A percentile compares a stretch with the other conserved stretches of the same genome.
Evolutionary conservation across 2,888 invertebrate genomes (phyloP).

Genomic region (Tricholauxania praeusta): DNA sequence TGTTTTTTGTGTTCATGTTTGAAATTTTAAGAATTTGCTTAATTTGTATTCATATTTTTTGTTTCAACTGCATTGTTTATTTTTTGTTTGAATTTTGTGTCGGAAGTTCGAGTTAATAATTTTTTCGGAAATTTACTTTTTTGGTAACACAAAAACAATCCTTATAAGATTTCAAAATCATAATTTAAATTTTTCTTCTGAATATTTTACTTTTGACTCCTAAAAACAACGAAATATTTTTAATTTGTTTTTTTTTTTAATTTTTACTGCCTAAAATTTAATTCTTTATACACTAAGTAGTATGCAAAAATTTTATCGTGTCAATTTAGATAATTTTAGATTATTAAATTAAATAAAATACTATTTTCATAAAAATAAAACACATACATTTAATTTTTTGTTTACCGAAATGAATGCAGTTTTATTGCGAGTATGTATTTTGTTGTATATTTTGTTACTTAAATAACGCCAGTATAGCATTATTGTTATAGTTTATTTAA

Average conservation of each 20-base stretch:
- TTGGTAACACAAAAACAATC: constrained; percentile 53
- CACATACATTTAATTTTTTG: constrained; percentile 30
- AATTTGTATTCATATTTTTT: constrained; percentile 40
- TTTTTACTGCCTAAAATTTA: constrained; percentile 47
- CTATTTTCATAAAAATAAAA: not conserved
- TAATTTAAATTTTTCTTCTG: constrained; percentile 45
- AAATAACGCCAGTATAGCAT: not conserved
- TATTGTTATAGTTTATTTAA: not conserved
- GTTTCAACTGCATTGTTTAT: constrained; percentile 44
- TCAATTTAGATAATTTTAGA: constrained; percentile 22
- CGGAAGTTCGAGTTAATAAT: constrained; percentile 22
- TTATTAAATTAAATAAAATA: constrained; percentile 14
- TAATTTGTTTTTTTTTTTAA: constrained; percentile 39
- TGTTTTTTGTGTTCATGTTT: constrained; percentile 54
- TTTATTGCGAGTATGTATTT: constrained; percentile 54
- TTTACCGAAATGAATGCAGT: constrained; percentile 56
- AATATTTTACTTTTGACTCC: constrained; percentile 54
- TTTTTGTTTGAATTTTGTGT: constrained; percentile 39
- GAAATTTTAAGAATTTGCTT: constrained; percentile 37
- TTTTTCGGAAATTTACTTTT: not conserved
- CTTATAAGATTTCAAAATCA: constrained; percentile 41
- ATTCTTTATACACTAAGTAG: constrained; percentile 39
- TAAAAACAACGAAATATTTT: constrained; percentile 64
- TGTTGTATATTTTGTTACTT: constrained; percentile 45
- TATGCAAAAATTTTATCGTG: constrained; percentile 31